Evolutionary conservation across 2,797 vertebrate genomes (phyloP), one percentile per base, ranked within the genome.

Genomic region (Zenarchopterus dispar): DNA sequence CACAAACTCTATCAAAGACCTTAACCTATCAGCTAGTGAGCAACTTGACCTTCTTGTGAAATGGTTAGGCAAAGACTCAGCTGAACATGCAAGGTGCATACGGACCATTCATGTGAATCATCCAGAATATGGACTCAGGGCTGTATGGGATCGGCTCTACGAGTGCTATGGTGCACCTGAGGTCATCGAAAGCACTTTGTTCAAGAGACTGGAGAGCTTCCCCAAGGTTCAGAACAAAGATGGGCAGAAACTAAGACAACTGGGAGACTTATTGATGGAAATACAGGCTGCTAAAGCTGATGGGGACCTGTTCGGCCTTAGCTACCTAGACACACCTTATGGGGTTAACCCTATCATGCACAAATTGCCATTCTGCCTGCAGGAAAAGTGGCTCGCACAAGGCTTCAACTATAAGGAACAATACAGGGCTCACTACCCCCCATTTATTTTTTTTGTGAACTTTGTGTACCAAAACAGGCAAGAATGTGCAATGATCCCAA

Each of bases 391-490:
- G 16, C 26, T 28, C 26, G 7, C 26, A 28, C 26, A 28, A 28
- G 26, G 26, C 7, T 28, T 28, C 26, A 28, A 28, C 26, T 28
- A 28, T 28, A 28, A 28, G 26, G 26, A 28, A 28, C 26, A 49
- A 15, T 21, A 42, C 4, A 41, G 8, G 11, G 47, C 23, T 50
- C 36, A 2, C 26, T 47, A 47, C 23, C 45, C 56, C 7, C 56
- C 44, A 26, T 50, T 61, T 23, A 41, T 10, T 17, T 21, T 50
- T 11, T 50, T 61, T 49, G 45, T 39, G 19, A 31, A 48, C 39
- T 51, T 61, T 62, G 39, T 52, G 39, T 43, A 18, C 28, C 26
- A 51, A n/a, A n/a, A 5, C 39, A 52, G 15, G 59, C 59, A 11
- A 21, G 15, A 11, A 62, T 52, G 59, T 10, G 23, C 1, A 52